Base-by-base conservation (phyloP, 2,113 vertebrate species). In the Lichenostomus cassidix region DNA sequence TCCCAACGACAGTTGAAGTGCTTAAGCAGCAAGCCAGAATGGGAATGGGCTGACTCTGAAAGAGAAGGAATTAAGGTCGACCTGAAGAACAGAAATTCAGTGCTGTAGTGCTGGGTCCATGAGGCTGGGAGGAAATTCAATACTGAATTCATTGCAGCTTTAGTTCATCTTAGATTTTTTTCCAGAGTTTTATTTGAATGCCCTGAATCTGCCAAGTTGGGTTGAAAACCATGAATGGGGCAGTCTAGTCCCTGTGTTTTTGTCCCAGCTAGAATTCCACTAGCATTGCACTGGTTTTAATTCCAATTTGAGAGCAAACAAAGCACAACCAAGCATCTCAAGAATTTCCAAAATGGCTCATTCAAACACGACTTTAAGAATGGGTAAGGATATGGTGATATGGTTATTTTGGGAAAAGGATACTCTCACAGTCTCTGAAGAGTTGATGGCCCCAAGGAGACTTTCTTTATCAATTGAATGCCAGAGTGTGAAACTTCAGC, bases 291-390 rank as follows among this genome's bases (percentile, higher is more conserved):
- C 24, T 77, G 37, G 9, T 52, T 83, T 74, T 59, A 65, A 63
- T 86, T 92, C 64, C 64, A 90, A 11, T 60, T n/a, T 83, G 49
- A 67, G 47, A 83, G 68, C 67, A 93, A 95, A 90, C 67, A 91
- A 92, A 94, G 50, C 68, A 74, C 65, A 93, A 56, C 68, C 25
- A 94, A 86, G 37, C 60, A 90, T 89, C 65, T 60, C 37, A 86
- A 74, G 83, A 93, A 83, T 91, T 83, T 94, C 52, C 68, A 89
- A 68, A 88, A 52, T 10, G 25, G 3, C 23, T 86, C 10, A 20
- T 92, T 96, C 65, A 67, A 71, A 60, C n/a, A 49, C 0, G 0
- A 31, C 80, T 94, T 85, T 80, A 74, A 90, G 90, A 90, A 77
- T 23, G 71, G 37, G 20, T n/a, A 63, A 88, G 76, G 52, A 75